Evolutionary conservation across 1,140 invertebrate genomes (phyloP), one percentile per base, ranked within the genome.

Genomic region (Papilio glaucus): DNA sequence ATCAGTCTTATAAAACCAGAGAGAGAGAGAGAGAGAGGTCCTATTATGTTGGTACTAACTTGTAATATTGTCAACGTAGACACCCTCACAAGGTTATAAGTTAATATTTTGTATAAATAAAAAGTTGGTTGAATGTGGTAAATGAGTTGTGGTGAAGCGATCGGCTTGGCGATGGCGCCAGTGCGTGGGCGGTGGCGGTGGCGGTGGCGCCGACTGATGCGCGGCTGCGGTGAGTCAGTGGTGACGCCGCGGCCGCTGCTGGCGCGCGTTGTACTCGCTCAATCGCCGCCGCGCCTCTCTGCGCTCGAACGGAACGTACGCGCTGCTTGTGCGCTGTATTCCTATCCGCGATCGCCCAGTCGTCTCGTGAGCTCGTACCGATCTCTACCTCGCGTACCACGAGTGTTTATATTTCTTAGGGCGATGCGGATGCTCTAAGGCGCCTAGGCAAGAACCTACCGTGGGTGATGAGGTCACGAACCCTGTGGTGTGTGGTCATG

Each of bases 241-340:
- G 62, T 65, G 38, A 41, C 65, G 41, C 24, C 65, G 65, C 26
- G 29, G n/a, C 5, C 42, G 24, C 24, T n/a, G 24, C 24, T n/a
- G 42, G 21, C 37, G 63, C 63, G 39, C 63, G 65, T 42, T 45
- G 65, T 42, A n/a, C 24, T 69, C 65, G n/a, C 42, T 69, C 65
- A 10, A 18, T 68, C 65, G 62, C 38, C 21, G 42, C 42, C 42
- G 42, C 41, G 72, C 74, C 74, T 79, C 75, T 78, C 78, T 72
- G 65, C 78, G 76, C 70, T 65, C 73, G 42, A 69, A 69, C 65
- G 42, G 80, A 77, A 76, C 80, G 79, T 72, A 78, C 79, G 79
- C 71, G 75, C 75, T 69, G 77, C 73, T 69, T 76, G 76, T 75
- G 73, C 77, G 71, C 21, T 15, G 33, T 42, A 69, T 69, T 49